Percentiles rank a stretch among this genome's conserved stretches.
These are phyloP conservation scores for Echinarachnius parma DNA, from an alignment of 53 echinoderm and acorn worm genomes.

Conservation along the genomic window DNA sequence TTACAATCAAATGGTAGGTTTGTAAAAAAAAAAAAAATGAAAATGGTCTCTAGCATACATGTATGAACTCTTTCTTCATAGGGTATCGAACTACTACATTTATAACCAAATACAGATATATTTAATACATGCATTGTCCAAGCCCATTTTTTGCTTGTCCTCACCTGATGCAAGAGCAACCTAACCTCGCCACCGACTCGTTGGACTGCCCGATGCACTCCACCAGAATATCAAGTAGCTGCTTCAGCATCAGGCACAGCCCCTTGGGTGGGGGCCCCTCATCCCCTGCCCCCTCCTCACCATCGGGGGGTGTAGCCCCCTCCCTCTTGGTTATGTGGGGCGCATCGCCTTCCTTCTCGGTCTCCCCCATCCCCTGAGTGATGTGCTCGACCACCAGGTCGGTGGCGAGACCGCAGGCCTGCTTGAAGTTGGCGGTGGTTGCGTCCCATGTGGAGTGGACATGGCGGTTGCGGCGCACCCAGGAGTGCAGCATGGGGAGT, in stretches of 20 bases:
- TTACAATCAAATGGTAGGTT: too few relatives aligned
- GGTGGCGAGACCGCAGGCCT: conserved; percentile 94
- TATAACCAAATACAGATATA: too few relatives aligned
- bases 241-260: conserved; percentile 79
- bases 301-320: not conserved
- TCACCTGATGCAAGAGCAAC: conserved; percentile 98
- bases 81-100: too few relatives aligned
- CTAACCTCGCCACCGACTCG: conserved; percentile 91
- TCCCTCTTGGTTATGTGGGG: too few relatives aligned
- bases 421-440: conserved; percentile 90
- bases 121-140: not conserved
- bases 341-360: not conserved
- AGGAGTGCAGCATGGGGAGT: conserved; percentile 93
- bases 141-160: not conserved
- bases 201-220: conserved; percentile 95
- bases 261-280: conserved; percentile 55
- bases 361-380: conserved; percentile 44
- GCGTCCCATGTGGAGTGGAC: conserved; percentile 83
- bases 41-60: too few relatives aligned
- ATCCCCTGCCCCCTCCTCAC: not conserved
- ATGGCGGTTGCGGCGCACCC: conserved; percentile 94
- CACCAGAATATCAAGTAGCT: conserved; percentile 88
- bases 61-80: too few relatives aligned
- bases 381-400: conserved; percentile 93
- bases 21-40: too few relatives aligned